phyloP scores from a whole-genome alignment of 2,888 invertebrate species.

The Tridacna gigas region DNA sequence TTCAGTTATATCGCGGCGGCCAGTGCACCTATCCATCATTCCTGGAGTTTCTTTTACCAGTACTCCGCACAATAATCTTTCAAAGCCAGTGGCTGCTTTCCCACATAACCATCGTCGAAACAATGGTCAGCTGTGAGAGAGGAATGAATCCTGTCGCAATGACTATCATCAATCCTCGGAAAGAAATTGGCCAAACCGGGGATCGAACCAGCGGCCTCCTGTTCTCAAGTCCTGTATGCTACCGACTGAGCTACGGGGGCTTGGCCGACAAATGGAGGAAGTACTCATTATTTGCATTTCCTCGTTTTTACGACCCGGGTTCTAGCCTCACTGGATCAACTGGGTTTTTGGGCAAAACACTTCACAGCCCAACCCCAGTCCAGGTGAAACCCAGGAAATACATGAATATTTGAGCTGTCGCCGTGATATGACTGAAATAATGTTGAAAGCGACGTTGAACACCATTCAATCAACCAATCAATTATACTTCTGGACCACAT shows the following conservation, averaged over 20 bases:
- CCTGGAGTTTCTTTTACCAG: not conserved
- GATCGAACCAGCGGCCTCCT: not conserved
- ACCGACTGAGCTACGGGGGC: not conserved
- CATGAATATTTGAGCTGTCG: too few species aligned
- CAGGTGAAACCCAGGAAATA: too few species aligned
- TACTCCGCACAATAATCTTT: not conserved
- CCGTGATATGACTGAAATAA: not conserved
- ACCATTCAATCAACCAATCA: too few species aligned
- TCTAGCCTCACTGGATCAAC: too few species aligned
- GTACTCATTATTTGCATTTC: too few species aligned
- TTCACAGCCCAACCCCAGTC: too few species aligned
- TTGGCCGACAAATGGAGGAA: too few species aligned
- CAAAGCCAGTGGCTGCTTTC: not conserved
- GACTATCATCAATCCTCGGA: not conserved
- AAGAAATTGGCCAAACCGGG: not conserved
- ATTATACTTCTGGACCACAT: too few species aligned
- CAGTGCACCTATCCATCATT: not conserved
- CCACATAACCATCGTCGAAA: not conserved
- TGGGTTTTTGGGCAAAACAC: too few species aligned
- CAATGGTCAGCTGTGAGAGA: not conserved
- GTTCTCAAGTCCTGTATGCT: not conserved
- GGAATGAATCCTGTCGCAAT: not conserved
- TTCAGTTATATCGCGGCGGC: not conserved
- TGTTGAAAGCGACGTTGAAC: not conserved
- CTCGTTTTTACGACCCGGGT: too few species aligned